phyloP scores from a whole-genome alignment of 2,113 vertebrate genomes.

The Ailurus styani region DNA sequence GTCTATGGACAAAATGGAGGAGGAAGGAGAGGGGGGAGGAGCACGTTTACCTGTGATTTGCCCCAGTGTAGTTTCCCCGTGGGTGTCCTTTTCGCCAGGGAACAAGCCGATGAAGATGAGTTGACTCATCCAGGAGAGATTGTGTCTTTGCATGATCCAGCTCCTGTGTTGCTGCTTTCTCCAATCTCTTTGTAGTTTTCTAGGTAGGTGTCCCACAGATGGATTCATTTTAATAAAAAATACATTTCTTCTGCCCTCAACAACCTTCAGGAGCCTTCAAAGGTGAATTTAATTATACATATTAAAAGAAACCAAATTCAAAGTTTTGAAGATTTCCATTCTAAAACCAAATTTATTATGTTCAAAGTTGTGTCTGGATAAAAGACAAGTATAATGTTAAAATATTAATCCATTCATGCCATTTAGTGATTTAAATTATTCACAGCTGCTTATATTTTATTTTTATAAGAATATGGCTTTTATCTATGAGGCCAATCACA shows the following conservation, averaged over 20 bases:
- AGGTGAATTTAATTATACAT: slow-evolving; percentile 64
- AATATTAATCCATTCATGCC: slow-evolving; percentile 76
- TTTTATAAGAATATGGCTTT: slow-evolving; percentile 65
- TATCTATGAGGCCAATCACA: slow-evolving; percentile 46
- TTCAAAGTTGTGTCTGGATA: slow-evolving; percentile 77
- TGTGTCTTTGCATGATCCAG: not conserved
- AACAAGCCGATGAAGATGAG: not conserved
- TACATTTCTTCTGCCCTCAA: not conserved
- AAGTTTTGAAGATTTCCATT: slow-evolving; percentile 70
- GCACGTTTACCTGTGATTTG: accelerated
- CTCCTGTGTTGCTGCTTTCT: not conserved
- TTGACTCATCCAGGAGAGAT: not conserved
- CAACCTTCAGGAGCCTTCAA: slow-evolving; percentile 54
- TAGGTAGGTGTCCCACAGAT: not conserved
- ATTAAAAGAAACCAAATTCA: slow-evolving; percentile 43
- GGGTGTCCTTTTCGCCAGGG: no score
- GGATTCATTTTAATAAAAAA: not conserved
- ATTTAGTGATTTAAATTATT: slow-evolving; percentile 79
- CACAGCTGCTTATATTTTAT: slow-evolving; percentile 48
- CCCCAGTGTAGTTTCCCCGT: not conserved
- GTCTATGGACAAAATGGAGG: not conserved
- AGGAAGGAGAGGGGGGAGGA: not conserved
- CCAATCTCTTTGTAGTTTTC: not conserved
- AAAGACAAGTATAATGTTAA: slow-evolving; percentile 76
- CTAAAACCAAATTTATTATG: slow-evolving; percentile 77